Conservation (phyloP, 2,113 vertebrate species). For the Calypte anna region DNA sequence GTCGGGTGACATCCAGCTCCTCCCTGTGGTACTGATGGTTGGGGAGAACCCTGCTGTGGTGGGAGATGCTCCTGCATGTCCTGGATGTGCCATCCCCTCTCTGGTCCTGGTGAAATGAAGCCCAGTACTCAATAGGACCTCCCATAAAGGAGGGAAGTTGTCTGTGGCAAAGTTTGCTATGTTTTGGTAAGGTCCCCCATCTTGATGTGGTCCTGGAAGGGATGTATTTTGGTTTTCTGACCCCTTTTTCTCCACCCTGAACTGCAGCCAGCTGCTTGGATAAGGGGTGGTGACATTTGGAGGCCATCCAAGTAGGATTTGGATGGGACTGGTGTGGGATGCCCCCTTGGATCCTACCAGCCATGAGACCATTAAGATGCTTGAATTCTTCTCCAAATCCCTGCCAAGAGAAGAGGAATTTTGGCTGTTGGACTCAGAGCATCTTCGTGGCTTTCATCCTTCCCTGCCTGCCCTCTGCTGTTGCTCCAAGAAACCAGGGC, state of each 20-base stretch:
- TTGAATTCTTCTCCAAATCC: background rate
- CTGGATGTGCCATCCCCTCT: background rate
- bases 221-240: background rate
- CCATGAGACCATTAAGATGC: background rate
- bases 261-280: background rate
- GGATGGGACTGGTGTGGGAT: background rate
- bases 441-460: background rate
- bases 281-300: background rate
- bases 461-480: background rate
- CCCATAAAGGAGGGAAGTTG: background rate
- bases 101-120: background rate
- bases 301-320: background rate
- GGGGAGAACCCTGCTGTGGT: background rate
- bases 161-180: background rate
- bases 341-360: background rate
- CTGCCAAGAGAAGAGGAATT: background rate
- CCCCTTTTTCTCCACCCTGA: background rate
- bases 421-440: background rate
- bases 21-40: background rate
- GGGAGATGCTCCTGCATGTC: background rate
- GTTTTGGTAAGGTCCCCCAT: background rate
- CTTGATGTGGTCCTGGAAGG: background rate
- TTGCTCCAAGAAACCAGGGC: background rate
- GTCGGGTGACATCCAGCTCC: fast-evolving
- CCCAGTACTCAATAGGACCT: fast-evolving